Conservation (phyloP, 2,113 vertebrate genomes). For the Anolis carolinensis region DNA sequence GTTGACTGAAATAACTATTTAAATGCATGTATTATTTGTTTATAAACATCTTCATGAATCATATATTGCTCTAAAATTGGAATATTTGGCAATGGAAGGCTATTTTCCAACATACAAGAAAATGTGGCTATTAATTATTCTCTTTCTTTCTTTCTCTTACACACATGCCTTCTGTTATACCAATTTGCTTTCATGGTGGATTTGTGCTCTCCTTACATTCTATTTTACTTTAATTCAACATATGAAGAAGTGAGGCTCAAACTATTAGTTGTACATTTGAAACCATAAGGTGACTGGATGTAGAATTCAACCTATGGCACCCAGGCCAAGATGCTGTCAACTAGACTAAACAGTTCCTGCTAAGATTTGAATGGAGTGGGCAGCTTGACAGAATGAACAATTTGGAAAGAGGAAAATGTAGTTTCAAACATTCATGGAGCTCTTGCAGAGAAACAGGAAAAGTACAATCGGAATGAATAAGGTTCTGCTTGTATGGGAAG, state of each 20-base stretch:
- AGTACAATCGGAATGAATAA: not conserved
- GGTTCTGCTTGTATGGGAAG: not conserved
- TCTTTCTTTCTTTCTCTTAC: too few species aligned
- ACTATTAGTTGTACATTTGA: not conserved
- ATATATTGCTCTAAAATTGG: not conserved
- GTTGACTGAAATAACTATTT: not conserved
- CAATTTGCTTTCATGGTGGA: not conserved
- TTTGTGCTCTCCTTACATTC: not conserved
- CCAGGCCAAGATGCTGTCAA: not conserved
- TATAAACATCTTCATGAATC: too few species aligned
- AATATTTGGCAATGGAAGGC: not conserved
- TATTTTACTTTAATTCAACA: not conserved
- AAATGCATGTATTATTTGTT: too few species aligned
- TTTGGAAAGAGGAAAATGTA: not conserved
- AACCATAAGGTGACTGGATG: not conserved
- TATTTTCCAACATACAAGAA: not conserved
- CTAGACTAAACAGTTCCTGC: not conserved
- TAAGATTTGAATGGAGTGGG: not conserved
- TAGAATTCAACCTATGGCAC: not conserved
- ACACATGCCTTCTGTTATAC: too few species aligned
- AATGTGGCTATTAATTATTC: not conserved
- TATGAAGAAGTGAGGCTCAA: not conserved
- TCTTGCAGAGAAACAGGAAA: slow-evolving; percentile 10
- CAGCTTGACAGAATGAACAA: not conserved
- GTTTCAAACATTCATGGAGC: not conserved